Percentiles rank a stretch among this genome's conserved stretches.
Conservation (phyloP, 1,140 invertebrate genomes). For the Acromyrmex charruanus region DNA sequence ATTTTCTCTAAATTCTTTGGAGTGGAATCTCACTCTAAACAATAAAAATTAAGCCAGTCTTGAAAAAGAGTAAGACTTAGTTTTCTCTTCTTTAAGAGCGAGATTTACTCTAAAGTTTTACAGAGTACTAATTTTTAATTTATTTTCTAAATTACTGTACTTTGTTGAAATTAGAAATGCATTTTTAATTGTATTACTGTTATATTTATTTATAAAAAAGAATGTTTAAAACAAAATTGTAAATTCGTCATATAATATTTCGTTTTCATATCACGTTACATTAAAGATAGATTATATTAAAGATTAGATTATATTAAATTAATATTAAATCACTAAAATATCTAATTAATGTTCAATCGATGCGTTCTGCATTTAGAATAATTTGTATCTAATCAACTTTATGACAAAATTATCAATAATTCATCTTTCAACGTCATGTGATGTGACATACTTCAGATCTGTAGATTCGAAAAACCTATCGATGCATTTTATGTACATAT, state of each 20-base stretch:
- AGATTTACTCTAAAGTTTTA: no score
- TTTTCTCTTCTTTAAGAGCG: no score
- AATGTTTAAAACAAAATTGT: conserved; percentile 1
- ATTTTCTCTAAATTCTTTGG: neutral
- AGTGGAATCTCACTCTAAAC: no score
- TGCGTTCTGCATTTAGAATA: neutral
- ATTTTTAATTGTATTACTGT: conserved; percentile 3
- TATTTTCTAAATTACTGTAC: neutral
- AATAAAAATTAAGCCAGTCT: no score
- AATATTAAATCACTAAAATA: conserved; percentile 4
- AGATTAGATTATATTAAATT: neutral
- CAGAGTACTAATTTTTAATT: conserved; percentile 19
- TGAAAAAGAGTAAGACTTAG: no score
- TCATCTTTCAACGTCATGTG: neutral
- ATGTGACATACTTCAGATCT: conserved; percentile 12
- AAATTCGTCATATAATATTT: neutral
- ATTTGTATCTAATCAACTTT: neutral
- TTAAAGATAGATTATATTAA: neutral
- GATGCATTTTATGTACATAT: neutral
- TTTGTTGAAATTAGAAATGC: neutral
- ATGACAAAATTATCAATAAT: neutral
- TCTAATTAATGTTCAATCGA: neutral
- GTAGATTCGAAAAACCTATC: neutral
- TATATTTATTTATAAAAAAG: conserved; percentile 1
- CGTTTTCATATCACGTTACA: neutral